Evolutionary conservation across 2,797 vertebrate genomes (phyloP), one percentile per base, ranked within the genome.

Genomic region (Eulemur mongoz): DNA sequence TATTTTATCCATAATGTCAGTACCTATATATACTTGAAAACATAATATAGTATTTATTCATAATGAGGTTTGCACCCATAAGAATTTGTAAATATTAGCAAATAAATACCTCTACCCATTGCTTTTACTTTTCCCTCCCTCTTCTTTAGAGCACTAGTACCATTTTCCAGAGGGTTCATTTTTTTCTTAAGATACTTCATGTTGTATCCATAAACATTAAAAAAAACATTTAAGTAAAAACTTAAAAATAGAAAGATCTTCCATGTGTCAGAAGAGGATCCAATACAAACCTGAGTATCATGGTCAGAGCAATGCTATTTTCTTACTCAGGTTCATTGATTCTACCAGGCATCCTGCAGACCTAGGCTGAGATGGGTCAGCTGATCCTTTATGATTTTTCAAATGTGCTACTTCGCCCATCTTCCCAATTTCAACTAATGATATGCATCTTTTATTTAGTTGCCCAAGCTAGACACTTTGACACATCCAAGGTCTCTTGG

Each of bases 101-200:
- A 84, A 69, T 84, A 70, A 92, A 50, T 59, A 89, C 50, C 5
- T 61, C 6, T 48, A 22, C 22, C 13, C 3, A 22, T 63, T 78
- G 54, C 30, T 84, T 87, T 95, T 54, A 54, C 22, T 85, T 93
- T n/a, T 59, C 13, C 3, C 57, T 85, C 35, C 43, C 32, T 83
- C 22, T 76, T 81, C 72, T 57, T 23, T 48, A 89, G 43, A 86
- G 5, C 9, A 23, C 7, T 9, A 59, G 12, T 52, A 52, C 10
- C 73, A 17, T 63, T 94, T 79, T 89, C 27, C 52, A 78, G 17
- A 78, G 40, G 20, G 3, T 50, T 87, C 40, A 89, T 54, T 93
- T 96, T 86, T 86, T 7, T 90, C 76, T 92, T 76, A 87, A 92
- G 35, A 63, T 89, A 23, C 69, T 89, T 93, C 30, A 48, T 0